Conservation (phyloP, 2,797 vertebrate genomes). For the Sorex maritimensis region DNA sequence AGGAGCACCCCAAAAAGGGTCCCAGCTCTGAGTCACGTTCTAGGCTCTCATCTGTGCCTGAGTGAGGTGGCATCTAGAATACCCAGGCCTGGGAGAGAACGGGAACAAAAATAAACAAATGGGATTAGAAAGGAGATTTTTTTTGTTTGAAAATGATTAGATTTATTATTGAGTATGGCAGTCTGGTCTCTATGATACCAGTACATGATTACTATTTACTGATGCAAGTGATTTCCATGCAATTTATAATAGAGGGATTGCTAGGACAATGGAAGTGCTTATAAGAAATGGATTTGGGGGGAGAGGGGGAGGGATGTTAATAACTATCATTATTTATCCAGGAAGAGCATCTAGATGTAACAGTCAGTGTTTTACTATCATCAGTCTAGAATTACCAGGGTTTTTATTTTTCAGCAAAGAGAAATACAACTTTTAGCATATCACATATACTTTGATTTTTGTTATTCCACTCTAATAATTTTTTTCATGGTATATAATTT, state of each 20-base stretch:
- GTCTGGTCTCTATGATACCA: slow-evolving; percentile 51
- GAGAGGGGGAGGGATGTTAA: slow-evolving; percentile 50
- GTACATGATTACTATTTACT: slow-evolving; percentile 66
- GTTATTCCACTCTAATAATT: background rate
- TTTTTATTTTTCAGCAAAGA: slow-evolving; percentile 37
- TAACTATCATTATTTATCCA: slow-evolving; percentile 60
- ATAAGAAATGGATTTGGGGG: background rate
- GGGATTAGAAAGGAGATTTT: too few species aligned
- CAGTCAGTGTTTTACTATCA: slow-evolving; percentile 72
- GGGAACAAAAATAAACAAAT: too few species aligned
- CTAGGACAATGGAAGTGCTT: slow-evolving; percentile 30
- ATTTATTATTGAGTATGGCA: slow-evolving; percentile 66
- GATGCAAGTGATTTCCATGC: slow-evolving; percentile 66
- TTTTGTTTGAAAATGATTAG: slow-evolving; percentile 68
- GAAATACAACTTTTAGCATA: background rate
- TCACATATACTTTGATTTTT: slow-evolving; percentile 10
- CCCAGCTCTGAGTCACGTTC: background rate
- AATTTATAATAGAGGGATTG: slow-evolving; percentile 72
- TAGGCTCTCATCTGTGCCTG: background rate
- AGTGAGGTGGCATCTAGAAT: background rate
- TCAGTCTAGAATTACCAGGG: background rate
- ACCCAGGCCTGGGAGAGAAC: background rate
- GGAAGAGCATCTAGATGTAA: slow-evolving; percentile 45
- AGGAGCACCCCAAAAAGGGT: too few species aligned
- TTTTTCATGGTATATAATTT: slow-evolving; percentile 14